Percentiles rank a stretch among this genome's conserved stretches.
Evolutionary conservation across 2,888 invertebrate species (phyloP).

Genomic region (Odontothrips loti): DNA sequence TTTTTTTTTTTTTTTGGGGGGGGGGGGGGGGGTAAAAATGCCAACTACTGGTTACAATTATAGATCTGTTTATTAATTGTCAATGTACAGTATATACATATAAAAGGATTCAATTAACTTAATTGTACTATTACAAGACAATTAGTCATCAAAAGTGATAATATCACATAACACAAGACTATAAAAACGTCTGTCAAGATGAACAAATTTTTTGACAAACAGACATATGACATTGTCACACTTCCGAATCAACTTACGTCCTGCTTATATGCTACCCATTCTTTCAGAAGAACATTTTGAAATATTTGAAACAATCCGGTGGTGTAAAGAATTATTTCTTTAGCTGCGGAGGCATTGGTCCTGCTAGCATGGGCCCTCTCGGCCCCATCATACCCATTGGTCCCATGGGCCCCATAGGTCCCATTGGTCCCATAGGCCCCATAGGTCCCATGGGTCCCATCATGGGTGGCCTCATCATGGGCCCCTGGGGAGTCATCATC

Average conservation of each 20-base stretch:
- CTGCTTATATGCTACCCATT: too few relatives aligned
- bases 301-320: too few relatives aligned
- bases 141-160: too few relatives aligned
- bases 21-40: too few relatives aligned
- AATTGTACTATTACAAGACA: too few relatives aligned
- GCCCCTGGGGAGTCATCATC: slow-evolving; percentile 50
- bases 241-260: too few relatives aligned
- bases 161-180: too few relatives aligned
- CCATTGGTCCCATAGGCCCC: slow-evolving; percentile 66
- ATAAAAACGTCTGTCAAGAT: too few relatives aligned
- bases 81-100: slow-evolving; percentile 1
- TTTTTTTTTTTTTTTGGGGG: too few relatives aligned
- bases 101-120: neutral
- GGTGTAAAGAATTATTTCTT: neutral
- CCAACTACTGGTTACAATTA: neutral
- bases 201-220: too few relatives aligned
- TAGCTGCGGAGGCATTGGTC: slow-evolving; percentile 42
- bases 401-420: slow-evolving; percentile 58
- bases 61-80: slow-evolving; percentile 4
- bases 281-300: too few relatives aligned
- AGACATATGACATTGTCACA: too few relatives aligned
- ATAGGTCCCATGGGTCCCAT: slow-evolving; percentile 67
- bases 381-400: slow-evolving; percentile 67
- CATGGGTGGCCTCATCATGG: slow-evolving; percentile 68
- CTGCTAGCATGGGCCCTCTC: slow-evolving; percentile 65